Base-by-base conservation (phyloP, 2,113 vertebrate genomes). In the Stomatorhinus ivindoensis region DNA sequence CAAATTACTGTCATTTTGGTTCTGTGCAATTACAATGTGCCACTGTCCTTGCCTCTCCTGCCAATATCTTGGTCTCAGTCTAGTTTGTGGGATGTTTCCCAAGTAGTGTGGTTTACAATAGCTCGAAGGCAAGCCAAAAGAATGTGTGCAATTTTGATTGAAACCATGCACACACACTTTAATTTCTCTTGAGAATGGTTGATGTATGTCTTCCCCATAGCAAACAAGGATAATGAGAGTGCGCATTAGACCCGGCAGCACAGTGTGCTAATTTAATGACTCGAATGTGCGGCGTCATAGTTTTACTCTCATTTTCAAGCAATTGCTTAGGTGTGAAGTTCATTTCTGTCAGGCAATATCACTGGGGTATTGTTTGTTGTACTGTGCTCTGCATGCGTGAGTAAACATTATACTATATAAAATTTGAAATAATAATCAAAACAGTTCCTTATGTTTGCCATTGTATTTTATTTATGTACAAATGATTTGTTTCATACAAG, bases 11-110 rank as follows among this genome's bases (percentile, higher is more conserved):
- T 92, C 94, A 94, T 96, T 96, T 95, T 93, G 94, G 95, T 93
- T 94, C 93, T 93, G 93, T 91, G 92, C 95, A 94, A 96, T 95
- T 95, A 94, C 95, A 95, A 95, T 96, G 94, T 95, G 94, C 95
- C 94, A 94, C 93, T 93, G 93, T 94, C 94, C 92, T 93, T 95
- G 93, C 93, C 92, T 93, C 93, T 90, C 92, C 94, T 95, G 94
- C 94, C 94, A 94, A 93, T 95, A 94, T 94, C 93, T 94, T 93
- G 93, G 93, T 93, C 95, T 95, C 93, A 93, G 94, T 95, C 93
- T 94, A 94, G 94, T 94, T 89, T 94, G 94, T 91, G 93, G 93
- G 94, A 93, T 93, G 95, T 93, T 92, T 94, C 93, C 93, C 91
- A 86, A 92, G 94, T 91, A 92, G 91, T 94, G 95, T 92, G 94